Base-by-base conservation (phyloP, 2,797 vertebrate genomes). In the Falco cherrug region DNA sequence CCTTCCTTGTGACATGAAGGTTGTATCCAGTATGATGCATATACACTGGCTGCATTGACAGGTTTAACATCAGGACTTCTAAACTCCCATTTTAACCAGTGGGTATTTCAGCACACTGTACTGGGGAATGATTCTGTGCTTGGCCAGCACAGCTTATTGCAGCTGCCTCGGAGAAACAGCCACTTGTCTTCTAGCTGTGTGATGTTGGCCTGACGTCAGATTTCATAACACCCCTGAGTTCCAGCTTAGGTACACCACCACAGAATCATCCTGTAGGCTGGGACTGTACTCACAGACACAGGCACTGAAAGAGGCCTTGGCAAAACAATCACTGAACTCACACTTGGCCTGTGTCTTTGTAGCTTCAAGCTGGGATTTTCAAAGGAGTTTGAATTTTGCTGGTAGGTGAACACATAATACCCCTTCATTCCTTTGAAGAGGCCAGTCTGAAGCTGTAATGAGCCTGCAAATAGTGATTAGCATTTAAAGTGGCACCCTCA, bases 391-490 rank as follows among this genome's bases (percentile, higher is more conserved):
- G 70, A 54, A 84, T 93, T 87, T 90, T 2, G 0, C 29, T 78
- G 26, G 53, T 51, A 93, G 76, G 57, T 70, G 86, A 86, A 91
- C 8, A n/a, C 24, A 26, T 81, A 93, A 90, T 90, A 88, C 16
- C 16, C 53, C 83, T 84, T 88, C 37, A 51, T 31, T 71, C 73
- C 80, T 87, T 88, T 87, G 85, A 95, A 91, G 90, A 93, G 73
- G 50, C 47, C 70, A 57, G 79, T 84, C 87, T 93, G 90, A 93
- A 96, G 95, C 79, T 84, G 94, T 94, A 97, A 97, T 96, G 86
- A 97, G 80, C 89, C 81, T 94, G 92, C 92, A 96, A 97, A 97
- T 26, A 97, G 70, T 89, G 89, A 97, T 95, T 96, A 97, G 96
- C 95, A 97, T 97, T 97, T 94, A 7, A 26, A 95, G 85, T 95